Percentiles rank a stretch among this genome's conserved stretches.
Conservation (phyloP, 1,140 invertebrate genomes). For the Apis florea region DNA sequence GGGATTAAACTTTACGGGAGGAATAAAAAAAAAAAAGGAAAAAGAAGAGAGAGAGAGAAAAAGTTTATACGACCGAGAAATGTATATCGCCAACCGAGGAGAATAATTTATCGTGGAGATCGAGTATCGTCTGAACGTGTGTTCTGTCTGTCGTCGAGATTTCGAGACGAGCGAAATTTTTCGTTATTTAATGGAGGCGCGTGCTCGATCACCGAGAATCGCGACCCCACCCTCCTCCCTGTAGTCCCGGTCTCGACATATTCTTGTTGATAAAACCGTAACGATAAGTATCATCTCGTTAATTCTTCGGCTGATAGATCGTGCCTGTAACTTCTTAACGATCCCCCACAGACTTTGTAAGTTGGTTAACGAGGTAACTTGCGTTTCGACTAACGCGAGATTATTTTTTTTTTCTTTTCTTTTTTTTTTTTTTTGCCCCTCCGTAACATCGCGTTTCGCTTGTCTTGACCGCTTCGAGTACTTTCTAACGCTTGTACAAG, state of each 20-base stretch:
- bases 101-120: conserved; percentile 31
- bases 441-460: neutral
- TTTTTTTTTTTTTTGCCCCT: neutral
- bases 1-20: conserved; percentile 55
- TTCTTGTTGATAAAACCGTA: conserved; percentile 21
- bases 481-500: neutral
- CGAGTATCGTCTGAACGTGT: conserved; percentile 3
- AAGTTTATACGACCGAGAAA: conserved; percentile 29
- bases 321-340: conserved; percentile 30
- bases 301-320: conserved; percentile 31
- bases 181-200: neutral
- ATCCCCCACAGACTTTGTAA: conserved; percentile 7
- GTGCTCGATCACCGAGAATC: neutral
- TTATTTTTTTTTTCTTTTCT: conserved; percentile 21
- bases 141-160: neutral
- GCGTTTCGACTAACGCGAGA: conserved; percentile 22
- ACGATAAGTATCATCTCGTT: conserved; percentile 37
- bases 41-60: no score
- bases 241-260: neutral
- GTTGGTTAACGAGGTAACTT: conserved; percentile 37
- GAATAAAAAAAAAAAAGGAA: conserved; percentile 39
- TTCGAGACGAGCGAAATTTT: neutral
- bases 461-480: conserved; percentile 5
- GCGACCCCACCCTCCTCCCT: neutral
- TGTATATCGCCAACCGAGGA: conserved; percentile 5